phyloP scores from a whole-genome alignment of 1,140 invertebrate species.

The Bombus soroeensis region DNA sequence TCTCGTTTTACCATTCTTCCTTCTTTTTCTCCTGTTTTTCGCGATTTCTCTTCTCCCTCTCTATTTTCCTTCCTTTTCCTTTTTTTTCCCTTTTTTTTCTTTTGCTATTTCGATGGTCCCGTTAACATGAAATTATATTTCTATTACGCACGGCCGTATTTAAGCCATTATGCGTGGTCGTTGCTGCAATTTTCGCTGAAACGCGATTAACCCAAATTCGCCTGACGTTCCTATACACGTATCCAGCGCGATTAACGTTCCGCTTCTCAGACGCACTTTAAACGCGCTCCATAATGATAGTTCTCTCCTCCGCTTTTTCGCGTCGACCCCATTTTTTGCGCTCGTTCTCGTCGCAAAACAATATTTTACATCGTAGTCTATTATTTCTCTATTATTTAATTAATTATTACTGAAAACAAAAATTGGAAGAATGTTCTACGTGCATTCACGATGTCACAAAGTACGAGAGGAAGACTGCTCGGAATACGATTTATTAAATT shows the following conservation, averaged over 20 bases:
- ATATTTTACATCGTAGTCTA: too few relatives aligned
- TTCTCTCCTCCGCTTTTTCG: not conserved
- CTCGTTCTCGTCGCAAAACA: not conserved
- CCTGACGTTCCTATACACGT: slow-evolving; percentile 57
- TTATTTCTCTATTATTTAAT: too few relatives aligned
- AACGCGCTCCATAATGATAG: slow-evolving; percentile 33
- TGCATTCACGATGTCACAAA: too few relatives aligned
- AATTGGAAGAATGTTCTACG: too few relatives aligned
- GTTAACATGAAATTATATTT: slow-evolving; percentile 68
- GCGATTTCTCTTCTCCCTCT: not conserved
- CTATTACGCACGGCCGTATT: slow-evolving; percentile 69
- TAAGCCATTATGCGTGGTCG: slow-evolving; percentile 67
- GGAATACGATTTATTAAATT: too few relatives aligned
- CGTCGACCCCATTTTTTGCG: not conserved
- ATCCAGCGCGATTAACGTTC: slow-evolving; percentile 59
- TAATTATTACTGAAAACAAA: too few relatives aligned
- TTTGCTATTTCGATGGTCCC: slow-evolving; percentile 33
- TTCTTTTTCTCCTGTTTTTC: not conserved
- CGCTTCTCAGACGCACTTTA: slow-evolving; percentile 59
- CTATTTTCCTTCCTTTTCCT: not conserved
- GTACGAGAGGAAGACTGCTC: too few relatives aligned
- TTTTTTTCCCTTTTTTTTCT: not conserved
- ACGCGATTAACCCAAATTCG: slow-evolving; percentile 68
- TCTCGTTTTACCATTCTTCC: not conserved
- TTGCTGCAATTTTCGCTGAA: slow-evolving; percentile 66